phyloP scores from a whole-genome alignment of 2,797 vertebrate species.

The Pseudocheirus occidentalis region DNA sequence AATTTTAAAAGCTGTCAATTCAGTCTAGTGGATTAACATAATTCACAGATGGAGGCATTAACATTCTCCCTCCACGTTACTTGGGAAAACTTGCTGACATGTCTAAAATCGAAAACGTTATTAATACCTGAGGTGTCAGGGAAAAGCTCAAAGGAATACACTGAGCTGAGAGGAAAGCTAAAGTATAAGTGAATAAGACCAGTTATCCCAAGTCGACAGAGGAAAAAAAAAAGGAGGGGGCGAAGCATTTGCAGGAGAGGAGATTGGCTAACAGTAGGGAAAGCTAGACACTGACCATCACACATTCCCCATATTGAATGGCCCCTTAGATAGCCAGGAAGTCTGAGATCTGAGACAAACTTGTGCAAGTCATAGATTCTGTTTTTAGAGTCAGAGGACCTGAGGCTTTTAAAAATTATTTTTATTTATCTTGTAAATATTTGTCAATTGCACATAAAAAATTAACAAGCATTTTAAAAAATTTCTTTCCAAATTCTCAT shows the following conservation, averaged over 20 bases:
- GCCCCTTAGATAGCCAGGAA: neutral
- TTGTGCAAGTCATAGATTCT: neutral
- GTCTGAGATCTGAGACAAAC: neutral
- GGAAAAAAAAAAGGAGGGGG: neutral
- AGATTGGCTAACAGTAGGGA: neutral
- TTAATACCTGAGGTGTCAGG: conserved; percentile 50
- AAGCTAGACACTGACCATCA: neutral
- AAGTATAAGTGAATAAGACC: neutral
- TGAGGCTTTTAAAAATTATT: neutral
- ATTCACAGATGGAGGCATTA: conserved; percentile 68
- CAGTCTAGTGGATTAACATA: conserved; percentile 56
- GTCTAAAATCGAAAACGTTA: conserved; percentile 62
- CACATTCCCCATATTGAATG: neutral
- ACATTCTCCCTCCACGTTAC: conserved; percentile 42
- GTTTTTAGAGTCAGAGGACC: neutral
- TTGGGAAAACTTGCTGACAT: conserved; percentile 68
- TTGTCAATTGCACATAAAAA: neutral
- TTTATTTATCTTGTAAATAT: neutral
- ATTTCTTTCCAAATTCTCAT: neutral
- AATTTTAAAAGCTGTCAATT: conserved; percentile 68
- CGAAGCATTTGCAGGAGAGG: neutral
- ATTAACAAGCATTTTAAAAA: neutral
- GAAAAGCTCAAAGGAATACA: neutral
- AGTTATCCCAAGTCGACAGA: neutral
- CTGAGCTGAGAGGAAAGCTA: neutral